These are phyloP conservation scores for Thumatha senex DNA, from an alignment of 2,888 invertebrate species.

Conservation along the genomic window DNA sequence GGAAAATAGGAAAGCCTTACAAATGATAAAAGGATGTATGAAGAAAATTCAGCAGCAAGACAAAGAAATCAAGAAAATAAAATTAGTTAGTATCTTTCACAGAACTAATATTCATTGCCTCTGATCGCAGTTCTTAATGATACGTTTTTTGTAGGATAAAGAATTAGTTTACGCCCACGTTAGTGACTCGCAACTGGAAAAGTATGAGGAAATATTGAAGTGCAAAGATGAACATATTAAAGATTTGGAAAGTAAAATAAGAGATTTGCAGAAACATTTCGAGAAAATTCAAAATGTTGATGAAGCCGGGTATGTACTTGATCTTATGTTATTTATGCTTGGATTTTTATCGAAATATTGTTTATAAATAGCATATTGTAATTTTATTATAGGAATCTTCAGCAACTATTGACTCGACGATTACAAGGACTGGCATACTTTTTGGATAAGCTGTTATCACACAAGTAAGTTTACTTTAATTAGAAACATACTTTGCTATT, in stretches of 20 bases:
- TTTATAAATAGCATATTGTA: not conserved
- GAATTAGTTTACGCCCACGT: conserved; percentile 70
- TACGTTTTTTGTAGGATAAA: conserved; percentile 54
- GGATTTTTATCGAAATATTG: not conserved
- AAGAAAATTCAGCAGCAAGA: conserved; percentile 81
- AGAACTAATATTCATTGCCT: not conserved
- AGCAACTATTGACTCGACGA: conserved; percentile 81
- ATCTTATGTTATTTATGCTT: not conserved
- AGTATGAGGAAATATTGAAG: conserved; percentile 75
- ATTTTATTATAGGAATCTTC: conserved; percentile 66
- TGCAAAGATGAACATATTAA: conserved; percentile 82
- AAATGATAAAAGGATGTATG: conserved; percentile 83
- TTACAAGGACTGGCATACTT: conserved; percentile 87
- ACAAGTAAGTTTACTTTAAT: conserved; percentile 73
- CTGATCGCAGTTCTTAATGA: not conserved
- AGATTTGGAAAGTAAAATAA: conserved; percentile 74
- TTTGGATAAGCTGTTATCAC: conserved; percentile 85
- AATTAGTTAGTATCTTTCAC: conserved; percentile 53
- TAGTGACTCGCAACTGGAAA: conserved; percentile 71
- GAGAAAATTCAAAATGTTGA: conserved; percentile 60
- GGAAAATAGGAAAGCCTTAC: conserved; percentile 82
- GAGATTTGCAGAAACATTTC: conserved; percentile 63
- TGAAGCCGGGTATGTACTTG: conserved; percentile 52
- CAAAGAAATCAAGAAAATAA: conserved; percentile 74
- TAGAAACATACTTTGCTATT: not conserved